phyloP scores from a whole-genome alignment of 2,797 vertebrate species.

The Pelodytes ibericus region DNA sequence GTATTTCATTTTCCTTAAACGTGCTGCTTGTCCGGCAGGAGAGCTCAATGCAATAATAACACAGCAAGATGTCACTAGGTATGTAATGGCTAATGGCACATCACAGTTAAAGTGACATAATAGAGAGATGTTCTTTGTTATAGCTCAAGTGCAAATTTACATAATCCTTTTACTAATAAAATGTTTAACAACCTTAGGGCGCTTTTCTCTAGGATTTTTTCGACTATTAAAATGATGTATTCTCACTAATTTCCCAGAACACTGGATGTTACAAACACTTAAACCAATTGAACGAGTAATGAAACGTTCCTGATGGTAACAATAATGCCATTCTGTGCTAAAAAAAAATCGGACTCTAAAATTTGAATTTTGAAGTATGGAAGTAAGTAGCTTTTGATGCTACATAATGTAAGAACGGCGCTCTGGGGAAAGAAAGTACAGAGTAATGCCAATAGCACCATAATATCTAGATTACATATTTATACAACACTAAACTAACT shows the following conservation, averaged over 20 bases:
- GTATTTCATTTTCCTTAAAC: not conserved
- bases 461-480: constrained; percentile 14
- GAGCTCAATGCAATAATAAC: not conserved
- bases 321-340: constrained; percentile 44
- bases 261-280: constrained; percentile 51
- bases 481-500: not conserved
- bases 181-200: constrained; percentile 43
- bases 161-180: constrained; percentile 40
- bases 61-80: not conserved
- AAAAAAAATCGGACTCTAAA: constrained; percentile 15
- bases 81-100: constrained; percentile 1
- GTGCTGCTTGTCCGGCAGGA: not conserved
- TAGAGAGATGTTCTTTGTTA: constrained; percentile 1
- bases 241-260: constrained; percentile 40
- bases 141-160: constrained; percentile 28
- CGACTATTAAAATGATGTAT: constrained; percentile 50
- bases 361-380: constrained; percentile 28
- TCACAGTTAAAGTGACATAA: constrained; percentile 25
- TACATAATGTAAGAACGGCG: constrained; percentile 19
- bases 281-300: constrained; percentile 52
- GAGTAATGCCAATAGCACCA: constrained; percentile 4
- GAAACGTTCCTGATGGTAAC: constrained; percentile 50
- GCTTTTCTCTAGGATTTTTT: constrained; percentile 34
- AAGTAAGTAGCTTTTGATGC: constrained; percentile 17
- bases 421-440: constrained; percentile 7